These are phyloP conservation scores for Egretta garzetta DNA, from an alignment of 2,113 vertebrate genomes.

Conservation along the genomic window DNA sequence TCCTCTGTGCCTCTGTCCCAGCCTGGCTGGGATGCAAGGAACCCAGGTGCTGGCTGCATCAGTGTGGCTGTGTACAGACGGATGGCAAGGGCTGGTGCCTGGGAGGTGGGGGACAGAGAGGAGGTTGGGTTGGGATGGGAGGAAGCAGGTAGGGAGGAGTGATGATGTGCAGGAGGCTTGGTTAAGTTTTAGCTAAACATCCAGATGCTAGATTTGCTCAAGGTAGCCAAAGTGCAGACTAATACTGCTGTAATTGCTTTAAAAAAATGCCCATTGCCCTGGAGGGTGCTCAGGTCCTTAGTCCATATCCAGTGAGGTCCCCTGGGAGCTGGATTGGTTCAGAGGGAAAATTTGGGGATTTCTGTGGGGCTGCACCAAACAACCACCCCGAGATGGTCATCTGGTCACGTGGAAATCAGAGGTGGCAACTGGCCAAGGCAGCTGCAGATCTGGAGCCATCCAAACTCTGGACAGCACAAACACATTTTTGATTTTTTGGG, in stretches of 20 bases:
- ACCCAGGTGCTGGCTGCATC: neutral
- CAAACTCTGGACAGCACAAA: rapidly evolving
- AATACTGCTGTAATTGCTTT: rapidly evolving
- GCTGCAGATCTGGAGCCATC: neutral
- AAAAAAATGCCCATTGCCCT: neutral
- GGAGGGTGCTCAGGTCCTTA: neutral
- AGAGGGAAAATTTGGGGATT: neutral
- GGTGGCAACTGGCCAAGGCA: neutral
- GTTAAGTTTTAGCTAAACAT: neutral
- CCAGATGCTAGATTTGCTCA: neutral
- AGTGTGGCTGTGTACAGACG: rapidly evolving
- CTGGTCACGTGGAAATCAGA: neutral
- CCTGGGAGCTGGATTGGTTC: neutral
- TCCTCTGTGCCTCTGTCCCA: rapidly evolving
- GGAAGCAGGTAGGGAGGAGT: neutral
- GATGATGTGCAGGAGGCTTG: neutral
- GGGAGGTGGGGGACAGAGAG: neutral
- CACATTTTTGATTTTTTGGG: rapidly evolving
- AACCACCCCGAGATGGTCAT: rapidly evolving
- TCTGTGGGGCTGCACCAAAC: neutral
- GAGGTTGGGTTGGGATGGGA: neutral
- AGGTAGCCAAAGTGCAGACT: neutral
- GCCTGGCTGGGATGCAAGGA: rapidly evolving
- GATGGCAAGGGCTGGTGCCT: rapidly evolving
- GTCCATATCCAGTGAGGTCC: neutral